These are phyloP conservation scores for Pandemis cinnamomeana DNA, from an alignment of 2,888 invertebrate species.

Conservation along the genomic window DNA sequence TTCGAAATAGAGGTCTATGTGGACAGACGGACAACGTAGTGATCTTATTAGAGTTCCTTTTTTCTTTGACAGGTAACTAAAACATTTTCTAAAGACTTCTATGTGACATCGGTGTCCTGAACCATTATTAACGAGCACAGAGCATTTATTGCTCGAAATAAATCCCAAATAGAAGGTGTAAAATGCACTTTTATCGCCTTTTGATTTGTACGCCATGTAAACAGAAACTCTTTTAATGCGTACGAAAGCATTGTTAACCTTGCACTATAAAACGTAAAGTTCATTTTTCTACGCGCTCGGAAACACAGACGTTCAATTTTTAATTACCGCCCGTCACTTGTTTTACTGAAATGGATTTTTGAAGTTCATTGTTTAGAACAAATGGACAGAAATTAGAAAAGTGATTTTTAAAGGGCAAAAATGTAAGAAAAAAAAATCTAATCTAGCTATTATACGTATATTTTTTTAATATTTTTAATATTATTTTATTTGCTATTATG, in stretches of 20 bases:
- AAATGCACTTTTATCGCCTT: slow-evolving; percentile 71
- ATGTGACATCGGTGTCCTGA: not conserved
- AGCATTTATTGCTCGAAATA: slow-evolving; percentile 73
- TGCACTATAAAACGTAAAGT: not conserved
- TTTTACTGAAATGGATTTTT: not conserved
- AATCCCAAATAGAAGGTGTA: slow-evolving; percentile 71
- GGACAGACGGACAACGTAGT: too few relatives aligned
- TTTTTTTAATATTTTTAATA: too few relatives aligned
- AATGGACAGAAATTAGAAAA: not conserved
- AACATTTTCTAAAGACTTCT: not conserved
- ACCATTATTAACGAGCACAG: slow-evolving; percentile 58
- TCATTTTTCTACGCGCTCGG: not conserved
- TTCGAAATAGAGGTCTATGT: too few relatives aligned
- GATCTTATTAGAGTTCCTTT: not conserved
- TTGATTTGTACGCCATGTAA: slow-evolving; percentile 71
- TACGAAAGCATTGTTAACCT: not conserved
- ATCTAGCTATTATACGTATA: too few relatives aligned
- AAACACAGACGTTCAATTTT: not conserved
- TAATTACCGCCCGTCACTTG: not conserved
- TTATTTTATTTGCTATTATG: too few relatives aligned
- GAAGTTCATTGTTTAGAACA: not conserved
- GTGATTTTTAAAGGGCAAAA: too few relatives aligned
- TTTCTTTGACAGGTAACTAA: too few relatives aligned
- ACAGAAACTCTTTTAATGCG: slow-evolving; percentile 47
- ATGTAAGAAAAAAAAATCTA: too few relatives aligned